Conservation (phyloP, 35 echinoderm and acorn worm genomes). For the Hemicentrotus pulcherrimus region DNA sequence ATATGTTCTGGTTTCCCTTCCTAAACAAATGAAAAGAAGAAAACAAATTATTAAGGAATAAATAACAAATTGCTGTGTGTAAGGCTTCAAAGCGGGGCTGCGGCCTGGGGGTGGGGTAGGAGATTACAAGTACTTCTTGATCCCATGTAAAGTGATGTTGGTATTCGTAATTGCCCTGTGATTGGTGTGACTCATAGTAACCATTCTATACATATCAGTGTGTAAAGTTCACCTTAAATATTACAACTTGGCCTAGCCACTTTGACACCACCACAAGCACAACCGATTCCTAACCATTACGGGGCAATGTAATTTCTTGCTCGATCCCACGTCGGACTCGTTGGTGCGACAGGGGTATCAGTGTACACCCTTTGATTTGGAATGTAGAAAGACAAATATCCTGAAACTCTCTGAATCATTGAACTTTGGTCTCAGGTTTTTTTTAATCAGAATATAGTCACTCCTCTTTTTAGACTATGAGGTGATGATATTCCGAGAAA, state of each 20-base stretch:
- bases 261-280: too few species aligned
- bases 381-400: neutral
- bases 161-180: neutral
- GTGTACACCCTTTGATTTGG: neutral
- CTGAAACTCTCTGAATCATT: neutral
- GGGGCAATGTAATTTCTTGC: too few species aligned
- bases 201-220: neutral
- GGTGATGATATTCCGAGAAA: neutral
- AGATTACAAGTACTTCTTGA: neutral
- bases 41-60: too few species aligned
- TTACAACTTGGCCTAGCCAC: too few species aligned
- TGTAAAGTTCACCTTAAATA: neutral
- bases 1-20: too few species aligned
- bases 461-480: neutral
- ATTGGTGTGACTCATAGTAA: neutral
- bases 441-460: neutral
- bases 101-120: neutral
- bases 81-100: too few species aligned
- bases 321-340: too few species aligned
- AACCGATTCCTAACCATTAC: too few species aligned
- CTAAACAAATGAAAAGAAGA: too few species aligned
- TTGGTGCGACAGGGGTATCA: too few species aligned
- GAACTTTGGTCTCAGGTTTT: neutral
- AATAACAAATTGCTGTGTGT: too few species aligned
- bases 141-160: neutral